Base-by-base conservation (phyloP, 2,113 vertebrate species). In the Corythoichthys intestinalis region DNA sequence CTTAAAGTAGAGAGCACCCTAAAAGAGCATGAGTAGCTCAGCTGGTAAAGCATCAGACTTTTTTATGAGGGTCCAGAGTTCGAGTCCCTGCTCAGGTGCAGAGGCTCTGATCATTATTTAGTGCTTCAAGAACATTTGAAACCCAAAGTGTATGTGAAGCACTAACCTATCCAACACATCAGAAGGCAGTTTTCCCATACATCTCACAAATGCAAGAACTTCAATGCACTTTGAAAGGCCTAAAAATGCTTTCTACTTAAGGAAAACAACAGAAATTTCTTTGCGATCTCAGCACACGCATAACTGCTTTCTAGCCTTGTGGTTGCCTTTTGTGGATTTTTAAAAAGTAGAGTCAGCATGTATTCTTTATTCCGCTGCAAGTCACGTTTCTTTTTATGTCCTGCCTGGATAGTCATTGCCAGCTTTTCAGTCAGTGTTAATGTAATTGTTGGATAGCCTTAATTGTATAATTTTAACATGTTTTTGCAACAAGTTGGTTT, bases 51-150 rank as follows among this genome's bases (percentile, higher is more conserved):
- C 94, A 94, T 96, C 94, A 95, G 94, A 94, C 94, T 96, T 96
- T 95, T 96, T 96, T 95, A 93, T 95, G 94, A 96, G 93, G 94
- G 94, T 94, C 94, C 93, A 96, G 95, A 94, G 94, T 96, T 97
- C 94, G 94, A 96, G 93, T 94, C 94, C 94, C 94, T 94, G 94
- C 94, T 95, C 93, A 79, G 88, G 88, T 28, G 41, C 1, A 62
- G 39, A 20, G 2, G 3, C n/a, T 13, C 39, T 17, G 0, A 46
- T 0, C 5, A 1, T 46, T 20, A n/a, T 20, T 11, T 11, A 9
- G 9, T 12, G 17, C 0, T 14, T 8, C 11, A 35, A 13, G 4
- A 12, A 4, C 54, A 13, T 10, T 56, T 56, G 10, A 56, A 56
- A 56, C 10, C 28, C 54, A 56, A 56, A 57, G 13, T 34, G 5